Base-by-base conservation (phyloP, 1,140 invertebrate genomes). In the Hylyphantes graminicola region DNA sequence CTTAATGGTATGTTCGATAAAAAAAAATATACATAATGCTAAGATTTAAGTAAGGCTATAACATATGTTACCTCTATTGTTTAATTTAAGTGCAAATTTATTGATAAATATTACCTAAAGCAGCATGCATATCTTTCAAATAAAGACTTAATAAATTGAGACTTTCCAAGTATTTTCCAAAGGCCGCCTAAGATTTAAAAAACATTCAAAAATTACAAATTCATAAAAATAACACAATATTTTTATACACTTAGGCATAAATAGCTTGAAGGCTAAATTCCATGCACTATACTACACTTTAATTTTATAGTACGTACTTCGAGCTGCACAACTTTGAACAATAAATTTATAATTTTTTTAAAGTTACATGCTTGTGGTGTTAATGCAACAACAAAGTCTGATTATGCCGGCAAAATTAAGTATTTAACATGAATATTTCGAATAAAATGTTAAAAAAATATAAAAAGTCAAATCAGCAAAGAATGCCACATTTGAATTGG, bases 121-220 rank as follows among this genome's bases (percentile, higher is more conserved):
- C 50, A 15, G 15, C 11, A 64, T 63, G 73, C 55, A 81, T 59
- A 21, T 81, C 79, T 73, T 81, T 81, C n/a, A 81, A 73, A 64
- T 81, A 81, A 15, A 73, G 11, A 51, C 67, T 50, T 13, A 81
- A 48, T 2, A 61, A 21, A 50, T 73, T 55, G 9, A 81, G 68
- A 63, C 79, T 81, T 68, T 81, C 67, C 15, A 81, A 35, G 50
- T 81, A 81, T 59, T 81, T 81, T 9, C 55, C 48, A 73, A 81
- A 81, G 53, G 79, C 79, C 8, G n/a, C 67, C 79, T 81, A 73
- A 81, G 50, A 19, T 65, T n/a, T 3, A 65, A 17, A n/a, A n/a
- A 3, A 65, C 9, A 21, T 65, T 65, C 11, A 21, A 17, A 15
- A 50, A 17, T 6, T 50, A 35, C 64, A 67, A 13, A 48, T 9